These are phyloP conservation scores for Cerastis leucographa DNA, from an alignment of 2,888 invertebrate genomes.

Conservation along the genomic window DNA sequence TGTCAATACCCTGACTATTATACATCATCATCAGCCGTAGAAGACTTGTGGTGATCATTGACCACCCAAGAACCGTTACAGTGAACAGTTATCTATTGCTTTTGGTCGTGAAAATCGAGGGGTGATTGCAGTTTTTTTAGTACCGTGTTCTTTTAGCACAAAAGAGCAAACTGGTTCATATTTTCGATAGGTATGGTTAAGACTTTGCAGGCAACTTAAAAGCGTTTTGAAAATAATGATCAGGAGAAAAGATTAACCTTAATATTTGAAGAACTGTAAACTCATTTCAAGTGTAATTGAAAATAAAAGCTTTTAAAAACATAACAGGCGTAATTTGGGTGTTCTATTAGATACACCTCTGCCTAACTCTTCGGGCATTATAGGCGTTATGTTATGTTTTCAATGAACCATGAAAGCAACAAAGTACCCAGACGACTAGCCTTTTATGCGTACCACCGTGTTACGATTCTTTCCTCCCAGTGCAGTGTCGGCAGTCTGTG, in stretches of 20 bases:
- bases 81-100: constrained; percentile 1
- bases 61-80: constrained; percentile 33
- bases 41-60: not conserved
- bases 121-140: not conserved
- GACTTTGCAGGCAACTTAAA: not conserved
- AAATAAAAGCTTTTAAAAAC: too few relatives aligned
- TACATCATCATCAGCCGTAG: constrained; percentile 15
- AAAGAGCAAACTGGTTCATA: not conserved
- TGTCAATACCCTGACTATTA: constrained; percentile 15
- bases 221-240: not conserved
- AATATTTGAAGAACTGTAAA: not conserved
- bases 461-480: constrained; percentile 42
- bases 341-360: too few relatives aligned
- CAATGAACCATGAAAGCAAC: not conserved
- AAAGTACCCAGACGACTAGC: constrained; percentile 19
- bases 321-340: too few relatives aligned
- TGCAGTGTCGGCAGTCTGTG: constrained; percentile 27
- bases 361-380: too few relatives aligned
- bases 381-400: too few relatives aligned
- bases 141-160: not conserved
- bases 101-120: not conserved
- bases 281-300: not conserved
- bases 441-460: constrained; percentile 31
- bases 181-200: not conserved
- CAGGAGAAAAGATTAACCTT: not conserved